A percentile compares a stretch with the other conserved stretches of the same genome.
These are phyloP conservation scores for Caranx ignobilis DNA, from an alignment of 2,113 vertebrate genomes.

Conservation along the genomic window DNA sequence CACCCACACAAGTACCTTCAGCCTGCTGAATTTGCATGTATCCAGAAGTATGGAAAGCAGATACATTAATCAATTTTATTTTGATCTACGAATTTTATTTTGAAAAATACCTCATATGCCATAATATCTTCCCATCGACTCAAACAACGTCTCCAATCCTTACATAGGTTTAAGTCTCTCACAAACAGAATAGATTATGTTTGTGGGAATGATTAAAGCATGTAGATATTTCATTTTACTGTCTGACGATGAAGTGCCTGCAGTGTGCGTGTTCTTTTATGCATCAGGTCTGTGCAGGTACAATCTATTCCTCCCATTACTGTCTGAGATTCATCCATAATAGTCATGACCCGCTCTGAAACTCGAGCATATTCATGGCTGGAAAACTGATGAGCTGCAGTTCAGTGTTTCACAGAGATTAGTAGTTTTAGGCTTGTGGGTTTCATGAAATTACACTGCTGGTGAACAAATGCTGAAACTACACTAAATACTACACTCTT, in stretches of 20 bases:
- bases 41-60: background rate
- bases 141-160: background rate
- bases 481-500: background rate
- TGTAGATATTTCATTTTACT: background rate
- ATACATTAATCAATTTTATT: background rate
- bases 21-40: background rate
- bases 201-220: conserved; percentile 7
- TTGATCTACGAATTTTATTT: background rate
- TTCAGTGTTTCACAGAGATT: background rate
- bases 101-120: background rate
- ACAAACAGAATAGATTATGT: background rate
- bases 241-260: background rate
- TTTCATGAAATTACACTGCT: background rate
- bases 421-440: background rate
- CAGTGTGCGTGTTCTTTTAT: conserved; percentile 9
- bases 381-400: conserved; percentile 15
- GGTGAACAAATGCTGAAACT: background rate
- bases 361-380: background rate
- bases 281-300: conserved; percentile 11
- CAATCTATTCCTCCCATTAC: conserved; percentile 8
- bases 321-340: conserved; percentile 21
- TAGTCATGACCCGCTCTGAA: background rate
- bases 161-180: conserved; percentile 4
- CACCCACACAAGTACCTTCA: background rate
- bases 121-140: background rate